Evolutionary conservation across 2,113 vertebrate species (phyloP).

Genomic region (Melanerpes aurifrons): DNA sequence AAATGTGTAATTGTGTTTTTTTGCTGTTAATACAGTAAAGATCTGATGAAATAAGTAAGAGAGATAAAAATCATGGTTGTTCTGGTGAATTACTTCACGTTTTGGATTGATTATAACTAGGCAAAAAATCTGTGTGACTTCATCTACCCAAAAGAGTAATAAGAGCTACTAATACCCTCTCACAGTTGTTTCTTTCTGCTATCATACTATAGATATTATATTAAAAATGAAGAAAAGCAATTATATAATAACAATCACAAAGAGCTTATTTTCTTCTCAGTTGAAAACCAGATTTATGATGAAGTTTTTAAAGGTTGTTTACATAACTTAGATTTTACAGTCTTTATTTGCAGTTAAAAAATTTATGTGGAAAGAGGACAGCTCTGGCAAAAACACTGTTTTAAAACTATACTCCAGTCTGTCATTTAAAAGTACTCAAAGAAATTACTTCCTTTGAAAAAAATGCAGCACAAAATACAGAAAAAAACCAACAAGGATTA

Average conservation of each 20-base stretch:
- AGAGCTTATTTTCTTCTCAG: neutral
- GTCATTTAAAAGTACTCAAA: neutral
- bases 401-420: neutral
- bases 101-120: neutral
- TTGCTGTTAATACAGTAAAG: neutral
- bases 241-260: slow-evolving; percentile 8
- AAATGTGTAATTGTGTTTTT: neutral
- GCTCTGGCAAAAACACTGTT: neutral
- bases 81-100: neutral
- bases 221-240: neutral
- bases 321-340: neutral
- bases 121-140: neutral
- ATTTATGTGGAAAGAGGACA: neutral
- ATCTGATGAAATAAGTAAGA: neutral
- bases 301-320: neutral
- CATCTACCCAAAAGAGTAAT: neutral
- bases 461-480: neutral
- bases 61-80: neutral
- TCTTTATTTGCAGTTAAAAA: neutral
- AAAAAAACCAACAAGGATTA: neutral
- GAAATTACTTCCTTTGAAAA: neutral
- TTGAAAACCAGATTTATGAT: slow-evolving; percentile 6
- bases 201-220: neutral
- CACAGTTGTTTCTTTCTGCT: neutral
- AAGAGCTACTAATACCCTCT: neutral